phyloP scores from a whole-genome alignment of 2,797 vertebrate species.

The Spondyliosoma cantharus region DNA sequence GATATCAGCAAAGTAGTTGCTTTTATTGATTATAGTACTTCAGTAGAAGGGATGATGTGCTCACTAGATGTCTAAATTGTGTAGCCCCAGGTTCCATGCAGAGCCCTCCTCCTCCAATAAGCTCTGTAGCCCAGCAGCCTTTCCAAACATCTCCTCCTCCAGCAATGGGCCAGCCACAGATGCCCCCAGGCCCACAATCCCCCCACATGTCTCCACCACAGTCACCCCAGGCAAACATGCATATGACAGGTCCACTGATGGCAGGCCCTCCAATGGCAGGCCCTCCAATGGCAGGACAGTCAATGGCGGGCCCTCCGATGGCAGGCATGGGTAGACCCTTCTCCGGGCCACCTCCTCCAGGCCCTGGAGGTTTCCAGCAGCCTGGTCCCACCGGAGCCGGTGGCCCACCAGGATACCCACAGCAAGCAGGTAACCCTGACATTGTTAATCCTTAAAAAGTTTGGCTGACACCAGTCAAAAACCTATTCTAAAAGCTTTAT shows the following conservation, averaged over 20 bases:
- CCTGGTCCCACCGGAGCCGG: slow-evolving; percentile 76
- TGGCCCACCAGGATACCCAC: slow-evolving; percentile 78
- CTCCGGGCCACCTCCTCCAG: slow-evolving; percentile 78
- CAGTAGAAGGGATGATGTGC: not conserved
- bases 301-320: slow-evolving; percentile 76
- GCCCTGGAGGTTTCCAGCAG: slow-evolving; percentile 83
- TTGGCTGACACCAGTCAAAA: not conserved
- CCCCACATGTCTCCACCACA: slow-evolving; percentile 78
- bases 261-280: slow-evolving; percentile 55
- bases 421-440: slow-evolving; percentile 78
- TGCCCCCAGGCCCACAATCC: slow-evolving; percentile 82
- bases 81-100: slow-evolving; percentile 81
- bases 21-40: not conserved
- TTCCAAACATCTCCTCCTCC: slow-evolving; percentile 79
- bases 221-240: slow-evolving; percentile 56
- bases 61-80: slow-evolving; percentile 15
- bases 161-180: slow-evolving; percentile 73
- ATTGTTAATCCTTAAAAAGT: not conserved
- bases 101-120: slow-evolving; percentile 67
- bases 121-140: slow-evolving; percentile 68
- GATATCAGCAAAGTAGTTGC: not conserved
- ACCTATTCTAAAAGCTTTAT: not conserved
- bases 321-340: slow-evolving; percentile 79
- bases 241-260: slow-evolving; percentile 79
- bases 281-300: too few species aligned